A percentile compares a stretch with the other conserved stretches of the same genome.
phyloP scores from a whole-genome alignment of 1,140 invertebrate species.

The Drosophila nigrodunni region DNA sequence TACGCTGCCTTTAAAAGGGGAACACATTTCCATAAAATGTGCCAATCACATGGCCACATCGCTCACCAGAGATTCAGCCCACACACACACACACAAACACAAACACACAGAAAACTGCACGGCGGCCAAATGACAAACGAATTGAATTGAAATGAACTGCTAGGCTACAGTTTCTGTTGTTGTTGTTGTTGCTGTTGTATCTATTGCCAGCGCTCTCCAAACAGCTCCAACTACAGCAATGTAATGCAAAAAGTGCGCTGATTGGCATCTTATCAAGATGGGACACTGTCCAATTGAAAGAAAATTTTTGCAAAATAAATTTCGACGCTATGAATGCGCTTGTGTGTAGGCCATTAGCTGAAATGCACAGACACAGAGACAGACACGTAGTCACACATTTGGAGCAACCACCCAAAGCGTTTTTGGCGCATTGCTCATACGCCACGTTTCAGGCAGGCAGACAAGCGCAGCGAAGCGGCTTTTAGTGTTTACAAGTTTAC shows the following conservation, averaged over 20 bases:
- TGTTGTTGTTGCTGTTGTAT: not conserved
- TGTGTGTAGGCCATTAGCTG: constrained; percentile 39
- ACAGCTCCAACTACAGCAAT: constrained; percentile 16
- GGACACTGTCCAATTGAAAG: constrained; percentile 82
- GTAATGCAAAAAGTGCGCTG: constrained; percentile 74
- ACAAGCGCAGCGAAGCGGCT: constrained; percentile 3
- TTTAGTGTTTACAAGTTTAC: constrained; percentile 48
- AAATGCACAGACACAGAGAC: constrained; percentile 8
- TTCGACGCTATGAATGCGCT: constrained; percentile 57
- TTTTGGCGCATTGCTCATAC: constrained; percentile 55
- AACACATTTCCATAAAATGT: constrained; percentile 75
- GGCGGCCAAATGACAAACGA: constrained; percentile 77
- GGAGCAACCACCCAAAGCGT: constrained; percentile 66
- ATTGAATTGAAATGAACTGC: constrained; percentile 82
- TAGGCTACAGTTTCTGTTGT: constrained; percentile 11
- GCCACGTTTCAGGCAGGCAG: constrained; percentile 33
- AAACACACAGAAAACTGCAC: not conserved
- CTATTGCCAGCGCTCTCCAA: constrained; percentile 7
- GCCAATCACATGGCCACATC: constrained; percentile 68
- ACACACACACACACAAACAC: constrained; percentile 64
- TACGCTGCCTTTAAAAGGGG: constrained; percentile 2
- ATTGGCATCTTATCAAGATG: constrained; percentile 84
- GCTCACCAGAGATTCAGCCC: constrained; percentile 46
- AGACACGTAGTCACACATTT: constrained; percentile 16
- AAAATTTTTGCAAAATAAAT: constrained; percentile 80